Evolutionary conservation across 37 sponge, comb jelly and placozoan genomes (phyloP).

Genomic region (Corticium candelabrum): DNA sequence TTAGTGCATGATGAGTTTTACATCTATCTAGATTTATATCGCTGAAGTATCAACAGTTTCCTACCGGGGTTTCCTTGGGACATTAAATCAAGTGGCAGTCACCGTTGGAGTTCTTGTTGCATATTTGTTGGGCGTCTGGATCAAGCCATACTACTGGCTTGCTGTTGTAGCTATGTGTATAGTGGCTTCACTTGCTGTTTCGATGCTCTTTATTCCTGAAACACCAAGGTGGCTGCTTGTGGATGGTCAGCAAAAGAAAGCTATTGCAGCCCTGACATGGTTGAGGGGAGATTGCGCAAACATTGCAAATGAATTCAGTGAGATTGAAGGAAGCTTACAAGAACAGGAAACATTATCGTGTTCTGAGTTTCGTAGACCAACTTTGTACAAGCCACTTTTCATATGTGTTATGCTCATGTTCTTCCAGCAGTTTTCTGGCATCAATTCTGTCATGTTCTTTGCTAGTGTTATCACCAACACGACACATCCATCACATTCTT

Average conservation of each 20-base stretch:
- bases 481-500: not conserved
- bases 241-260: conserved; percentile 1
- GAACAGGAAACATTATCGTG: conserved; percentile 3
- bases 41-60: conserved; percentile 50
- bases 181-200: conserved; percentile 26
- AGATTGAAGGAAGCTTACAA: conserved; percentile 9
- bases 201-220: conserved; percentile 48
- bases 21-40: conserved; percentile 57
- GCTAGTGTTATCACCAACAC: conserved; percentile 29
- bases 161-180: conserved; percentile 38
- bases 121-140: conserved; percentile 26
- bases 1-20: not conserved
- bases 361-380: conserved; percentile 13
- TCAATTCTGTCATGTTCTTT: conserved; percentile 59
- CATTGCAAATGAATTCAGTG: conserved; percentile 19
- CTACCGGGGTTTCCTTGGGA: conserved; percentile 51
- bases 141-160: conserved; percentile 23
- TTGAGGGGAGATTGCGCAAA: conserved; percentile 28
- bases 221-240: conserved; percentile 60
- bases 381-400: conserved; percentile 23
- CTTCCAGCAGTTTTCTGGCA: conserved; percentile 70
- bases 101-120: conserved; percentile 54
- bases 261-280: conserved; percentile 9
- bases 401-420: conserved; percentile 25
- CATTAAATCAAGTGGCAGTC: conserved; percentile 56